These are phyloP conservation scores for Pseudomyrmex gracilis DNA, from an alignment of 1,140 invertebrate species.

Conservation along the genomic window DNA sequence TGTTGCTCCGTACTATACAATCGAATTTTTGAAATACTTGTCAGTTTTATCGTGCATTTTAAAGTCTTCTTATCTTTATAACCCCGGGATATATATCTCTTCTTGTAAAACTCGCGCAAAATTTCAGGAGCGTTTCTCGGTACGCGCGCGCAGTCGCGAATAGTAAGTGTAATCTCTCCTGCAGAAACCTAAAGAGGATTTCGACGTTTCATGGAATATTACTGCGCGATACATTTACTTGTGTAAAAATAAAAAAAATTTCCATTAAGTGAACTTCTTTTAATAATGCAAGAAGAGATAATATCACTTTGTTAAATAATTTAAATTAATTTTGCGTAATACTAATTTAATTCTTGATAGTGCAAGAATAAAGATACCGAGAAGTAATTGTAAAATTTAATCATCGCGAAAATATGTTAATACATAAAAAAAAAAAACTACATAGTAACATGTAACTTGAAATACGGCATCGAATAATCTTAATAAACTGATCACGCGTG, in stretches of 20 bases:
- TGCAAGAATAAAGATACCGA: too few species aligned
- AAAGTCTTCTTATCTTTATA: conserved; percentile 38
- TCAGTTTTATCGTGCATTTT: conserved; percentile 41
- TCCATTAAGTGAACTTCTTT: too few species aligned
- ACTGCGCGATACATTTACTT: background rate
- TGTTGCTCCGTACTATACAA: conserved; percentile 2
- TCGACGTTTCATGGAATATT: background rate
- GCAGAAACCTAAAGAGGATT: background rate
- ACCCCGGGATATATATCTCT: conserved; percentile 25
- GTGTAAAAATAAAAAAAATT: background rate
- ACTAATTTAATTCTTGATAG: too few species aligned
- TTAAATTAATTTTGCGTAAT: too few species aligned
- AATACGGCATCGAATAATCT: conserved; percentile 16
- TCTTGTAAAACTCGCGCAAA: conserved; percentile 28
- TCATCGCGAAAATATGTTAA: background rate
- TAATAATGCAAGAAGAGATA: background rate
- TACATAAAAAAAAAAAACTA: too few species aligned
- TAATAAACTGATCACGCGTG: conserved; percentile 7
- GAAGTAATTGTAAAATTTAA: background rate
- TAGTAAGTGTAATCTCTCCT: conserved; percentile 3
- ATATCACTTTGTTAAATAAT: too few species aligned
- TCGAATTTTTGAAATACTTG: conserved; percentile 31
- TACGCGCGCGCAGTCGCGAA: background rate
- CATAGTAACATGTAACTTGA: background rate
- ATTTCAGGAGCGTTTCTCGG: conserved; percentile 1